Conservation (phyloP, 2,797 vertebrate species). For the Mus spretus region DNA sequence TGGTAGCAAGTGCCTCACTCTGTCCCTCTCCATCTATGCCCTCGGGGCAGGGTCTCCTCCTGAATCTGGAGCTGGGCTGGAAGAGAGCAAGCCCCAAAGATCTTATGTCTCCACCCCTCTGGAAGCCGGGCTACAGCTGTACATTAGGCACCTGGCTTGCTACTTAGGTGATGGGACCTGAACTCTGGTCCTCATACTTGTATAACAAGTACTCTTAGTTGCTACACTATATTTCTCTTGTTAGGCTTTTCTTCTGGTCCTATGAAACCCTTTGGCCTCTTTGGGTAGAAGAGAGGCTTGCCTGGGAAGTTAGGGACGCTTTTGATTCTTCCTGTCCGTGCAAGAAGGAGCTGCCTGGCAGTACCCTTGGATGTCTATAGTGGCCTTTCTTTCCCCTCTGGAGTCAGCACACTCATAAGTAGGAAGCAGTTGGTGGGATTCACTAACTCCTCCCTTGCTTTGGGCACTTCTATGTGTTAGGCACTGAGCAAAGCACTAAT, state of each 20-base stretch:
- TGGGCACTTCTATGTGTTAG: neutral
- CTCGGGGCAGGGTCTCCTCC: neutral
- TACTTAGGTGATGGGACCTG: neutral
- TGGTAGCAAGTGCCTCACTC: neutral
- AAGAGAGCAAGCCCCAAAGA: neutral
- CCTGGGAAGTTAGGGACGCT: neutral
- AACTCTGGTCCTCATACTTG: neutral
- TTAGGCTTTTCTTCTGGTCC: neutral
- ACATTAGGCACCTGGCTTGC: neutral
- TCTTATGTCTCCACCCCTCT: neutral
- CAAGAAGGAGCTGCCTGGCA: conserved; percentile 15
- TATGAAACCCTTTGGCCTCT: neutral
- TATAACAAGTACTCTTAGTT: too few species aligned
- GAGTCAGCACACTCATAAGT: neutral
- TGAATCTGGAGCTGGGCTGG: neutral
- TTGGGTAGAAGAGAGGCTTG: conserved; percentile 34
- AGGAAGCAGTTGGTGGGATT: neutral
- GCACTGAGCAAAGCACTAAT: neutral
- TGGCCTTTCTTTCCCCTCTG: neutral
- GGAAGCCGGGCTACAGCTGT: neutral
- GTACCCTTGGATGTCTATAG: neutral
- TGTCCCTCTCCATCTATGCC: neutral
- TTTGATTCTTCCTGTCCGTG: neutral
- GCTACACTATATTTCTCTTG: neutral
- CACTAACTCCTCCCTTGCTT: conserved; percentile 4